Percentiles rank a stretch among this genome's conserved stretches.
Conservation (phyloP, 2,797 vertebrate species). For the Chelon auratus region DNA sequence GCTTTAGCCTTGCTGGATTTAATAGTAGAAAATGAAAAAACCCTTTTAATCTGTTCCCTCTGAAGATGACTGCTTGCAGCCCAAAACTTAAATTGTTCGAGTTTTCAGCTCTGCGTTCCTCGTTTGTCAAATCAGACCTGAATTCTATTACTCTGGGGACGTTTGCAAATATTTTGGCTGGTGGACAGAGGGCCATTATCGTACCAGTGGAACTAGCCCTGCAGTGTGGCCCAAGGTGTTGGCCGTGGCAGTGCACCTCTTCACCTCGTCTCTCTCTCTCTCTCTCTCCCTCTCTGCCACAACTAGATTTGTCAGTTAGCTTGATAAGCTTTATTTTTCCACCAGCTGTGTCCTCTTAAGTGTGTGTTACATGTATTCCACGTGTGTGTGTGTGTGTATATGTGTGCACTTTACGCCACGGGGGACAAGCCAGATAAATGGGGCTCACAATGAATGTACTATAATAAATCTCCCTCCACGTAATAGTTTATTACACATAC, state of each 20-base stretch:
- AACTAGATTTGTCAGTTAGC: slow-evolving; percentile 36
- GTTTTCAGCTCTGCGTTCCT: slow-evolving; percentile 9
- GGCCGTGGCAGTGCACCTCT: slow-evolving; percentile 20
- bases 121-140: not conserved
- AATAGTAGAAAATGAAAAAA: slow-evolving; percentile 1
- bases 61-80: not conserved
- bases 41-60: slow-evolving; percentile 9
- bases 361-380: slow-evolving; percentile 29
- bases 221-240: slow-evolving; percentile 15
- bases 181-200: slow-evolving; percentile 21
- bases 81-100: not conserved
- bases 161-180: slow-evolving; percentile 1
- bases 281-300: slow-evolving; percentile 5
- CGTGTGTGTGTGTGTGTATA: slow-evolving; percentile 17
- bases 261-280: not conserved
- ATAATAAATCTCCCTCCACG: slow-evolving; percentile 29
- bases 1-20: slow-evolving; percentile 11
- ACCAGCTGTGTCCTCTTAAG: slow-evolving; percentile 53
- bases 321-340: slow-evolving; percentile 53
- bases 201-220: slow-evolving; percentile 6
- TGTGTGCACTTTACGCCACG: slow-evolving; percentile 29
- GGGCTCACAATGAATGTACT: slow-evolving; percentile 31
- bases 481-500: slow-evolving; percentile 27
- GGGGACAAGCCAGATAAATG: slow-evolving; percentile 45
- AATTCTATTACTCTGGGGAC: not conserved